Base-by-base conservation (phyloP, 2,888 invertebrate species). In the Amblyteles armatorius region DNA sequence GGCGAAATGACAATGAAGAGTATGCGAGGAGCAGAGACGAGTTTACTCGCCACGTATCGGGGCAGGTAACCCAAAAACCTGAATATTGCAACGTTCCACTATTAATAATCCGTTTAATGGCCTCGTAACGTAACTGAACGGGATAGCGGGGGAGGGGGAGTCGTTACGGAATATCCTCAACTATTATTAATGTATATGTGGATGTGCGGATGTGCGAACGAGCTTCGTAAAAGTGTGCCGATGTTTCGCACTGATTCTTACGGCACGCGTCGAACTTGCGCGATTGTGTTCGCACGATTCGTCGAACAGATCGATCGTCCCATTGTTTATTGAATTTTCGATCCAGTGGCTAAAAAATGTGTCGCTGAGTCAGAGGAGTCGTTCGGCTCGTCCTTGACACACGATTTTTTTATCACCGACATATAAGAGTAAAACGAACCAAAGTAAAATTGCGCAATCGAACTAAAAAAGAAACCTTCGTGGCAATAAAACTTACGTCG, bases 81-180 rank as follows among this genome's bases (percentile, higher is more conserved):
- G 72, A 82, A 79, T 85, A 85, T 83, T 80, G 82, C 85, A 83
- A 85, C 76, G 80, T 83, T 83, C 73, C 79, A 85, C 85, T 83
- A 85, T 85, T 83, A 85, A 85, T 85, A 85, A 85, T 85, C 79
- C 83, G 85, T 85, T 85, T 85, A 85, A 83, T 79, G 85, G 79
- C 83, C 83, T 83, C 79, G 81, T 73, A 84, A 73, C 84, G 76
- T 79, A 78, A 78, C 73, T 33, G 79, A 68, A 57, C 67, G 48
- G 67, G 73, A 68, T 11, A 60, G 52, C 44, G 36, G 48, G 57
- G 26, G 67, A 40, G 33, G 67, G 36, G 36, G 48, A 68, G 65
- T 67, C 77, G 77, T 78, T 78, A 78, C 72, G 77, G 77, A 82
- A 82, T 78, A 82, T 78, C 50, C 57, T 60, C 72, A 78, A 78